phyloP scores from a whole-genome alignment of 2,113 vertebrate species.

The Bujurquina vittata region DNA sequence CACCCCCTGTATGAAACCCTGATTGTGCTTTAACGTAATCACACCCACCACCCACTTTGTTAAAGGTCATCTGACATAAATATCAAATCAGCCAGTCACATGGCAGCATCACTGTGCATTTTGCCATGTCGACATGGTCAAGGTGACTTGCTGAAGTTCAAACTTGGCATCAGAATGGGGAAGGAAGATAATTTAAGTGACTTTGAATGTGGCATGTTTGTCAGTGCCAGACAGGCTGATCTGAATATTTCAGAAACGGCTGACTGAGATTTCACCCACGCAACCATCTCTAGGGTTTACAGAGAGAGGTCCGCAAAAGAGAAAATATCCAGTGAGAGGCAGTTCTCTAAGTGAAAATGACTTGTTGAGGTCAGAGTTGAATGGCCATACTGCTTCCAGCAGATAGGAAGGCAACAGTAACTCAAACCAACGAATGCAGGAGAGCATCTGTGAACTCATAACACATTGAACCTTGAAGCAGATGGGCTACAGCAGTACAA shows the following conservation, averaged over 20 bases:
- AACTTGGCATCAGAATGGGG: not conserved
- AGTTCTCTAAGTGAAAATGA: not conserved
- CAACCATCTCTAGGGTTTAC: not conserved
- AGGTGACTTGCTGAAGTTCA: not conserved
- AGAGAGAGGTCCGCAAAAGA: not conserved
- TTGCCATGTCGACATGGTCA: not conserved
- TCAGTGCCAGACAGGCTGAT: not conserved
- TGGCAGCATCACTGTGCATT: not conserved
- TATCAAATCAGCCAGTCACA: not conserved
- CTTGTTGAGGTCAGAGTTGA: not conserved
- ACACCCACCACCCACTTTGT: not conserved
- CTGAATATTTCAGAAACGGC: not conserved
- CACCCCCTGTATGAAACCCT: too few relatives aligned
- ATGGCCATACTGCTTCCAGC: not conserved
- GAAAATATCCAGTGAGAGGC: not conserved
- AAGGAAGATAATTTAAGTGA: not conserved
- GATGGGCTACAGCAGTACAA: not conserved
- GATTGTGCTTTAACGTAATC: not conserved
- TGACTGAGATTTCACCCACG: not conserved
- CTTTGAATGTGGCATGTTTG: not conserved
- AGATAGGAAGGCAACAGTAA: not conserved
- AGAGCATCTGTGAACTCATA: not conserved
- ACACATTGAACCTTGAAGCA: not conserved
- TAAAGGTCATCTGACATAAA: not conserved
- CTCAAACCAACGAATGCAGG: not conserved